Base-by-base conservation (phyloP, 2,888 invertebrate genomes). In the Ametastegia equiseti region DNA sequence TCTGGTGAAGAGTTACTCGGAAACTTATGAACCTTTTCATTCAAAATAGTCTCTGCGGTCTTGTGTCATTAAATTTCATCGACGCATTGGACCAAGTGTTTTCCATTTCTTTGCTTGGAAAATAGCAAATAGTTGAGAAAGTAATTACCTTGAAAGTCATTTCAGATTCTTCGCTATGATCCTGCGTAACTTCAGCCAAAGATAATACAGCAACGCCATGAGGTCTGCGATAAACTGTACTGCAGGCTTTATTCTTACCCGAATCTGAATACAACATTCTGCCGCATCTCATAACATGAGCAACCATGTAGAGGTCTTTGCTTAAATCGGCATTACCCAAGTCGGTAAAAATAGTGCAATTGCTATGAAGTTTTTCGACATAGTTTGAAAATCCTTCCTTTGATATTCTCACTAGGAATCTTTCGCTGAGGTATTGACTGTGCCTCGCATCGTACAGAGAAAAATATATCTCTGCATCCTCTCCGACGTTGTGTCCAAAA, bases 361-460 rank as follows among this genome's bases (percentile, higher is more conserved):
- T 97, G 88, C 96, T 96, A 90, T 97, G 96, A 86, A 97, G 92
- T 89, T 97, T 96, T 88, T 97, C 97, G 83, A 97, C 95, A 91
- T 97, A 97, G 92, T 97, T 97, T 19, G 97, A 96, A 92, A 97
- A 97, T 15, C 97, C 98, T 88, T 97, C 97, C 91, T 97, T 97
- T 84, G 97, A 96, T 92, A 98, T 96, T 91, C 95, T 95, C 86
- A 98, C 97, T 89, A 98, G 93, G 93, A 97, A 98, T 84, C 98
- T 93, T 92, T 98, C 98, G 81, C 98, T 97, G 83, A 98, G 93
- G 84, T 96, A 97, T 87, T 95, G 96, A 87, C 94, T 94, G 87
- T 95, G 94, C 86, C 94, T 94, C 27, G 95, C 95, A 90, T 98
- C 98, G 91, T 97, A 98, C 0, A 98, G 92, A 88, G 96, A 97